Evolutionary conservation across 2,113 vertebrate species (phyloP).

Genomic region (Danionella cerebrum): DNA sequence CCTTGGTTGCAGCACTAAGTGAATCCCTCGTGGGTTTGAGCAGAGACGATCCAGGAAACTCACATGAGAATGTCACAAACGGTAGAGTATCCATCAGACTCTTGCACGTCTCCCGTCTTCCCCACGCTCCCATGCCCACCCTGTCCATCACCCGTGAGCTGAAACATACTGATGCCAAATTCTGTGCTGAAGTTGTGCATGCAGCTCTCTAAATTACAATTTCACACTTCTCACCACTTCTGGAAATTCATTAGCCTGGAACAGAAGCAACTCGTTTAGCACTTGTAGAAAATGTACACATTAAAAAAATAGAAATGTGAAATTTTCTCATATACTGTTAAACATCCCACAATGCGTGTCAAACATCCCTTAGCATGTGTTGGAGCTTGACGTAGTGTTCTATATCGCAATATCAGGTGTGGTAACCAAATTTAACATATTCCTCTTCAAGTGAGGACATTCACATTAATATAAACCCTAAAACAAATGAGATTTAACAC

Average conservation of each 20-base stretch:
- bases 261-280: too few relatives aligned
- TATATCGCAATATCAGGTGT: too few relatives aligned
- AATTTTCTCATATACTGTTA: too few relatives aligned
- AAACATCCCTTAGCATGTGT: too few relatives aligned
- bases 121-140: conserved; percentile 4
- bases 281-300: too few relatives aligned
- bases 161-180: conserved; percentile 37
- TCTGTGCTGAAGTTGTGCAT: conserved; percentile 3
- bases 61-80: conserved; percentile 50
- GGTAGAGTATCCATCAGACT: conserved; percentile 61
- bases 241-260: background rate
- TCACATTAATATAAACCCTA: too few relatives aligned
- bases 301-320: too few relatives aligned
- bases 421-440: too few relatives aligned
- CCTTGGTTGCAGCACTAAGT: conserved; percentile 68
- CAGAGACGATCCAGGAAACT: conserved; percentile 60
- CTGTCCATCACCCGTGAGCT: conserved; percentile 35
- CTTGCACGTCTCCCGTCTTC: conserved; percentile 4
- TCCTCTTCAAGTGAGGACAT: too few relatives aligned
- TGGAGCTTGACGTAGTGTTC: too few relatives aligned
- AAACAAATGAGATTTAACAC: too few relatives aligned
- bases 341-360: too few relatives aligned
- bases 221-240: conserved; percentile 2
- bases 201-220: conserved; percentile 7
- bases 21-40: conserved; percentile 66